Evolutionary conservation across 2,888 invertebrate genomes (phyloP).

Genomic region (Diabrotica balteata): DNA sequence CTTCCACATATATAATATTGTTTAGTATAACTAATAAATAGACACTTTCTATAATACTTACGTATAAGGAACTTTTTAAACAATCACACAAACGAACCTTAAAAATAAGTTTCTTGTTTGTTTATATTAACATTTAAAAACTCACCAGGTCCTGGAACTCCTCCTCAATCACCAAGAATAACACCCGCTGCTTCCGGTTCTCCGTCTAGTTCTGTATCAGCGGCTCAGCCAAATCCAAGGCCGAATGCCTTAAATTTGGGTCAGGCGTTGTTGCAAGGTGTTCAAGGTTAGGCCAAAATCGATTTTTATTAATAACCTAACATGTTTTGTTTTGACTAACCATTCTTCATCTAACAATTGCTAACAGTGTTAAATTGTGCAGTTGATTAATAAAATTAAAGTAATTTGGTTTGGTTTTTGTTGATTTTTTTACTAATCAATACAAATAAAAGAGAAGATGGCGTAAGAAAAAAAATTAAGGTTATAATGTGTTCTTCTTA

Average conservation of each 20-base stretch:
- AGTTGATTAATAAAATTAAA: too few relatives aligned
- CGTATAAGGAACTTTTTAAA: too few relatives aligned
- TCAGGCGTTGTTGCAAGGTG: constrained; percentile 60
- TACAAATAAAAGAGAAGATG: too few relatives aligned
- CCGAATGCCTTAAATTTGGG: constrained; percentile 57
- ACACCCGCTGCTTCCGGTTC: constrained; percentile 53
- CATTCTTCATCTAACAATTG: neutral
- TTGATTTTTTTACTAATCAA: too few relatives aligned
- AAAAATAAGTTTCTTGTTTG: too few relatives aligned
- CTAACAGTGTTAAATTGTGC: neutral
- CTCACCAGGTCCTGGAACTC: constrained; percentile 56
- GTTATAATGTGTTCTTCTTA: too few relatives aligned
- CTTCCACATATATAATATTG: too few relatives aligned
- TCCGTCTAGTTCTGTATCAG: constrained; percentile 53
- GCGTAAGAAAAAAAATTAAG: too few relatives aligned
- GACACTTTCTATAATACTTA: too few relatives aligned
- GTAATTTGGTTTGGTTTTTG: too few relatives aligned
- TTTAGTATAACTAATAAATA: too few relatives aligned
- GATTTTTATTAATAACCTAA: constrained; percentile 29
- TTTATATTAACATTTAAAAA: neutral
- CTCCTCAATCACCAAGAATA: constrained; percentile 58
- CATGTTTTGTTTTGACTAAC: constrained; percentile 17
- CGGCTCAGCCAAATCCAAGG: constrained; percentile 42
- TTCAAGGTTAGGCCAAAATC: constrained; percentile 59
- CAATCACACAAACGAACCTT: too few relatives aligned